Evolutionary conservation across 2,888 invertebrate genomes (phyloP), one percentile per base, ranked within the genome.

Genomic region (Chymomyza amoena): DNA sequence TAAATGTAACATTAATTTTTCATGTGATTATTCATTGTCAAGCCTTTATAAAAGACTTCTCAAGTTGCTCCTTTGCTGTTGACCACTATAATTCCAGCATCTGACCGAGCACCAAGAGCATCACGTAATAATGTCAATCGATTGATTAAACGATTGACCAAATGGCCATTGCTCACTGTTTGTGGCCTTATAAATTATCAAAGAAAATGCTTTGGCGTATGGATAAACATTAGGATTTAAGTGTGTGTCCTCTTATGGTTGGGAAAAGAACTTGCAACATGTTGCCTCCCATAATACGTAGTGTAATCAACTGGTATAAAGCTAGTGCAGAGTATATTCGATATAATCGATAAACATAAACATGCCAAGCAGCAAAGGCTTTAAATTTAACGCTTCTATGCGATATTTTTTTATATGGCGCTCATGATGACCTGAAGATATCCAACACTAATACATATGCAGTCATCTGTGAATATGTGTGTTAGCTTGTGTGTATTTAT

Each of bases 311-410:
- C 18, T 20, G 54, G 54, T 54, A 16, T 54, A 18, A n/a, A 20
- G 16, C 18, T n/a, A 3, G 18, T 54, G 5, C 1, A 36, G 10
- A 45, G 39, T 10, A 3, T 10, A 52, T 60, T 66, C 13, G 32
- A 15, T 18, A 15, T 64, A 69, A 75, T 75, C 75, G 75, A 75
- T 75, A 71, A 65, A 60, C 75, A 75, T 75, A 75, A 71, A 71
- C 68, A 71, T 75, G 72, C 57, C 57, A 57, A 57, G 57, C 15
- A 9, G 57, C 57, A 16, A 1, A 20, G 15, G 28, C 68, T 75
- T 71, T 75, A 75, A 75, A 75, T 67, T 75, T 61, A 60, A 72
- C 62, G 68, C 51, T 52, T 25, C 63, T 66, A 70, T 70, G 66
- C 25, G 66, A 16, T 64, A 66, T 56, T 64, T 66, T 69, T 56